phyloP scores from a whole-genome alignment of 2,888 invertebrate genomes.

The Smittia aterrima region DNA sequence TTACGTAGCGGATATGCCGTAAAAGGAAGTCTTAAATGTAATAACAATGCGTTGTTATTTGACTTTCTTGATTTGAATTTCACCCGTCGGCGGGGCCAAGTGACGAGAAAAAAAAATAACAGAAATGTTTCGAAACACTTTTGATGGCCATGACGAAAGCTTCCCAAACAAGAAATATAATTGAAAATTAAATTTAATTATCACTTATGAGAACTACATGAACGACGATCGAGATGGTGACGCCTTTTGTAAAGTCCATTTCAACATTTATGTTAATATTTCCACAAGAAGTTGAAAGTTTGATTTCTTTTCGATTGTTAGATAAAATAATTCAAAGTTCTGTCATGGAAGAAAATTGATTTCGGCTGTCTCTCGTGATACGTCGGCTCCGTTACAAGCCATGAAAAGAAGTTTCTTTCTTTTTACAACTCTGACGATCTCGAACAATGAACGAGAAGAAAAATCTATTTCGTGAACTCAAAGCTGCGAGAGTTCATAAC shows the following conservation, averaged over 20 bases:
- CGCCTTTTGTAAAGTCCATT: background rate
- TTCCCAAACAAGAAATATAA: too few species aligned
- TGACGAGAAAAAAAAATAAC: too few species aligned
- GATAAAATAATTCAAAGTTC: too few species aligned
- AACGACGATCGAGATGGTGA: background rate
- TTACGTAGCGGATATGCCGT: slow-evolving; percentile 31
- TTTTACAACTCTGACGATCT: background rate
- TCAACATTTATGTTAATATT: background rate
- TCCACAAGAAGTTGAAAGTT: too few species aligned
- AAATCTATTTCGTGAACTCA: background rate
- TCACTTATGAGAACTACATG: background rate
- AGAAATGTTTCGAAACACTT: background rate
- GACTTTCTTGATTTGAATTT: slow-evolving; percentile 18
- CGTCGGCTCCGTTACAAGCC: background rate
- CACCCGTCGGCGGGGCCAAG: background rate
- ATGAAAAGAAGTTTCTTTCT: background rate
- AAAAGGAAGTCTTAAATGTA: slow-evolving; percentile 39
- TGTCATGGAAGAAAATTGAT: too few species aligned
- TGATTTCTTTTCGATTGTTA: background rate
- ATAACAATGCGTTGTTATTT: slow-evolving; percentile 40
- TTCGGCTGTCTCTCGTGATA: background rate
- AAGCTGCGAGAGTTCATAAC: background rate
- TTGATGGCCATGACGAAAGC: background rate
- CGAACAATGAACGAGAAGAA: background rate
- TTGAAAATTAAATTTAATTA: slow-evolving; percentile 1